Evolutionary conservation across 1,140 invertebrate species (phyloP).

Genomic region (Drosophila pruinosa): DNA sequence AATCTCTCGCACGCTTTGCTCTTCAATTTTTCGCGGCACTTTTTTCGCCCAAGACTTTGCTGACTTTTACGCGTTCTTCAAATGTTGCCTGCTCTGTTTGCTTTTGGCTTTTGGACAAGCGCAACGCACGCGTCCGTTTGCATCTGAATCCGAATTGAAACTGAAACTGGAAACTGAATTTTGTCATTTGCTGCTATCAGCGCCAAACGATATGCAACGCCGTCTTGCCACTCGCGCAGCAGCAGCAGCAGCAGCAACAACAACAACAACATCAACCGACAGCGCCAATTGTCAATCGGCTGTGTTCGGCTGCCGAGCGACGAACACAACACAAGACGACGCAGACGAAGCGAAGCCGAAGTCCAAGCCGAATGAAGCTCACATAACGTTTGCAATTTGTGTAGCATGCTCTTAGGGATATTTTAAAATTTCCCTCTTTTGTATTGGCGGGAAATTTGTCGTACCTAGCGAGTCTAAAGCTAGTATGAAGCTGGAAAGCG

Average conservation of each 20-base stretch:
- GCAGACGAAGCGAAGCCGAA: neutral
- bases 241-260: conserved; percentile 26
- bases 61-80: conserved; percentile 33
- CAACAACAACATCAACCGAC: conserved; percentile 9
- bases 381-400: too few relatives aligned
- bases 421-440: neutral
- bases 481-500: too few relatives aligned
- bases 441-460: neutral
- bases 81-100: neutral
- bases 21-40: neutral
- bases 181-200: conserved; percentile 47
- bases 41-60: neutral
- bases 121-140: conserved; percentile 60
- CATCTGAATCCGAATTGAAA: conserved; percentile 68
- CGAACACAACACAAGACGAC: neutral
- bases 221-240: conserved; percentile 57
- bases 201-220: conserved; percentile 72
- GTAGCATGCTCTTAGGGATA: neutral
- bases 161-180: conserved; percentile 41
- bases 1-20: neutral
- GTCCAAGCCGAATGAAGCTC: neutral
- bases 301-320: neutral
- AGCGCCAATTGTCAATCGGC: neutral
- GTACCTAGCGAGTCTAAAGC: too few relatives aligned
- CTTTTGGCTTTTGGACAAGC: neutral